Conservation (phyloP, 2,797 vertebrate genomes). For the Trachurus trachurus region DNA sequence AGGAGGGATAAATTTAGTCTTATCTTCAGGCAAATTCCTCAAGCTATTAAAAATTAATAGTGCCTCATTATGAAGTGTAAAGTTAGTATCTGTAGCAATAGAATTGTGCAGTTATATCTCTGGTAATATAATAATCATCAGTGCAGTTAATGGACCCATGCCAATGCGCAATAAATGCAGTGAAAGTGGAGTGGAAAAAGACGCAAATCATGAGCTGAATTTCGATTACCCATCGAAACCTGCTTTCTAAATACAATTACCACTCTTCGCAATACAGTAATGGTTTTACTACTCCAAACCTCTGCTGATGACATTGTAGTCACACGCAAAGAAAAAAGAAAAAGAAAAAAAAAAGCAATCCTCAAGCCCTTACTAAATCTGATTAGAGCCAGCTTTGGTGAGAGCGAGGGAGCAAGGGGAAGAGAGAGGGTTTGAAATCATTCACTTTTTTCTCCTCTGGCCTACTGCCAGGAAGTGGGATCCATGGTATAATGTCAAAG, state of each 20-base stretch:
- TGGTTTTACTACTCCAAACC: slow-evolving; percentile 68
- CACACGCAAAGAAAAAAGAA: slow-evolving; percentile 38
- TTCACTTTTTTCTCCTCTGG: slow-evolving; percentile 47
- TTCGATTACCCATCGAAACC: slow-evolving; percentile 53
- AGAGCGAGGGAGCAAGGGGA: slow-evolving; percentile 21
- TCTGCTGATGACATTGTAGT: slow-evolving; percentile 65
- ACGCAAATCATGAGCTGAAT: slow-evolving; percentile 67
- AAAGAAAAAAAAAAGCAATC: slow-evolving; percentile 33
- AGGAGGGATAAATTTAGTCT: slow-evolving; percentile 55
- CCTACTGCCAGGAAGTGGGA: slow-evolving; percentile 49
- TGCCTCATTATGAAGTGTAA: slow-evolving; percentile 64
- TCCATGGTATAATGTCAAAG: slow-evolving; percentile 52
- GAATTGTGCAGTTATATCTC: slow-evolving; percentile 60
- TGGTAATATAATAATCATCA: slow-evolving; percentile 72
- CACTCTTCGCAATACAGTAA: slow-evolving; percentile 63
- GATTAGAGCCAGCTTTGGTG: slow-evolving; percentile 66
- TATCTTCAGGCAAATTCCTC: slow-evolving; percentile 67
- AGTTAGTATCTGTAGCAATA: slow-evolving; percentile 62
- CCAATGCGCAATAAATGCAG: slow-evolving; percentile 72
- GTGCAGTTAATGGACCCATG: slow-evolving; percentile 71
- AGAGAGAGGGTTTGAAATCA: slow-evolving; percentile 42
- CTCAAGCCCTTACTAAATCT: slow-evolving; percentile 62
- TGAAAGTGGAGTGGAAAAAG: slow-evolving; percentile 61
- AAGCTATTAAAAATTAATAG: slow-evolving; percentile 73
- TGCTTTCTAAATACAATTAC: slow-evolving; percentile 68